Conservation (phyloP, 2,888 invertebrate genomes). For the Drosophila quasianomalipes region DNA sequence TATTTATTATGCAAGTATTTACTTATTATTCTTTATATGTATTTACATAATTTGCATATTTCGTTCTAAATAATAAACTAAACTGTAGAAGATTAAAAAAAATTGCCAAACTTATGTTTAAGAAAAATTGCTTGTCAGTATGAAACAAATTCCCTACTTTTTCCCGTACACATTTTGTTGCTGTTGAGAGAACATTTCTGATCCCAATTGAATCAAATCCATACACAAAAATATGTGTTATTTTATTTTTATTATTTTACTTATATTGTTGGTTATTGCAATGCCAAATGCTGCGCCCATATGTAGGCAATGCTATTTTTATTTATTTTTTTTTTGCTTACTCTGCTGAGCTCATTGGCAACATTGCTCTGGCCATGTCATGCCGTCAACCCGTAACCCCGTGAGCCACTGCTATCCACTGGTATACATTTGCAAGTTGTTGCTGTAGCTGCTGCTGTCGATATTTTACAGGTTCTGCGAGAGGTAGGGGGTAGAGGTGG, state of each 20-base stretch:
- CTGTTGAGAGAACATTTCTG: not conserved
- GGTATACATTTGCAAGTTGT: slow-evolving; percentile 41
- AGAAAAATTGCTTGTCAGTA: not conserved
- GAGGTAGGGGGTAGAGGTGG: not conserved
- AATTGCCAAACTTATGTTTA: not conserved
- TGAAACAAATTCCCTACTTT: not conserved
- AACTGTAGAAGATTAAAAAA: not conserved
- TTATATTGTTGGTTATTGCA: slow-evolving; percentile 31
- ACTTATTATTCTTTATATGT: not conserved
- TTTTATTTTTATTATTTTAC: slow-evolving; percentile 6
- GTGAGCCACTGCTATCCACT: slow-evolving; percentile 1
- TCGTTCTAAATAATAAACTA: not conserved
- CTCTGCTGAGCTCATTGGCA: slow-evolving; percentile 40
- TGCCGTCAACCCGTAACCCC: not conserved
- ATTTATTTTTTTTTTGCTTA: slow-evolving; percentile 22
- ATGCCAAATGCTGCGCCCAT: slow-evolving; percentile 51
- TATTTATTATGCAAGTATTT: not conserved
- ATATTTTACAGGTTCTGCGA: slow-evolving; percentile 69
- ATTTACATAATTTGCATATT: not conserved
- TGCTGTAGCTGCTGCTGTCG: slow-evolving; percentile 62
- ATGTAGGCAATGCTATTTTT: slow-evolving; percentile 44
- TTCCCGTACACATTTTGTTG: not conserved
- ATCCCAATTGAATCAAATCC: not conserved
- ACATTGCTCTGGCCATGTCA: slow-evolving; percentile 24
- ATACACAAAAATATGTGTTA: not conserved